Evolutionary conservation across 2,888 invertebrate species (phyloP).

Genomic region (Heliconius hortense): DNA sequence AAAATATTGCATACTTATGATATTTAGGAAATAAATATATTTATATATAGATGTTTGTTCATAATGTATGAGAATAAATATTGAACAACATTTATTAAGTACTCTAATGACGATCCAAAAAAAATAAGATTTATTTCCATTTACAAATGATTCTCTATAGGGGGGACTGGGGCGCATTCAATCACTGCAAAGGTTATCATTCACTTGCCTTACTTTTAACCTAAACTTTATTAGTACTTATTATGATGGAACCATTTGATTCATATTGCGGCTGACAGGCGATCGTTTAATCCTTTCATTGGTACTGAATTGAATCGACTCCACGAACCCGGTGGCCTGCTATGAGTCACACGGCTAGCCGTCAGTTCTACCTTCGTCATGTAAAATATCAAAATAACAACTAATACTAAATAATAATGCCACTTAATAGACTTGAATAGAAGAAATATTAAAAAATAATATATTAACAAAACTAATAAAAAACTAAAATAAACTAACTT

Average conservation of each 20-base stretch:
- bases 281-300: conserved; percentile 68
- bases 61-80: background rate
- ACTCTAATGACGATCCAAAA: background rate
- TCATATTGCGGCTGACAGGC: conserved; percentile 66
- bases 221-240: conserved; percentile 43
- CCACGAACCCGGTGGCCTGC: conserved; percentile 60
- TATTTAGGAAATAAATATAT: background rate
- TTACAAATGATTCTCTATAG: conserved; percentile 24
- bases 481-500: too few species aligned
- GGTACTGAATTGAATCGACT: conserved; percentile 54
- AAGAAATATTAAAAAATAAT: background rate
- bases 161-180: conserved; percentile 31
- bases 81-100: background rate
- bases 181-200: conserved; percentile 37
- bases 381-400: conserved; percentile 15
- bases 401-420: background rate
- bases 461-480: too few species aligned
- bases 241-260: conserved; percentile 67
- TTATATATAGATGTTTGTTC: background rate
- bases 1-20: background rate
- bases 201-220: conserved; percentile 37
- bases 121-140: conserved; percentile 1
- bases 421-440: background rate
- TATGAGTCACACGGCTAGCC: conserved; percentile 45
- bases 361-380: conserved; percentile 42